Conservation (phyloP, 2,888 invertebrate genomes). For the Lacanobia wlatinum region DNA sequence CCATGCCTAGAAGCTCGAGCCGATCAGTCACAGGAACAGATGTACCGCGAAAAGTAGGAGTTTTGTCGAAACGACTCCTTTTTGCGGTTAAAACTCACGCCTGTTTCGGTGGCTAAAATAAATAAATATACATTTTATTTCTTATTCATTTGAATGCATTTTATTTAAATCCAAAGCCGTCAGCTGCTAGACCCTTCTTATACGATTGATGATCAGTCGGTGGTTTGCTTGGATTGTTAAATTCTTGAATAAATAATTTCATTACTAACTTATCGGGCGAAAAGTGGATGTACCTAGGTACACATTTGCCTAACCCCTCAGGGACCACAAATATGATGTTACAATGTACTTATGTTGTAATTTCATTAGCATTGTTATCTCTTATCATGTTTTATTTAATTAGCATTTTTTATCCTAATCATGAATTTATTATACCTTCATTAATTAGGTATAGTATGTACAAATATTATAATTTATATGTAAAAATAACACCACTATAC, state of each 20-base stretch:
- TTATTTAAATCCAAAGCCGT: background rate
- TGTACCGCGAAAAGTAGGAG: too few relatives aligned
- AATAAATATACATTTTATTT: too few relatives aligned
- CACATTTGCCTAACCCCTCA: background rate
- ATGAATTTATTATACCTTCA: conserved; percentile 9
- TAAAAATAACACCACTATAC: background rate
- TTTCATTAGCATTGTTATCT: conserved; percentile 21
- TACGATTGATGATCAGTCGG: background rate
- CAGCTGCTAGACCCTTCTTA: background rate
- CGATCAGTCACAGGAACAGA: too few relatives aligned
- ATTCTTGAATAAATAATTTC: too few relatives aligned
- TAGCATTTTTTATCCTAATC: conserved; percentile 11
- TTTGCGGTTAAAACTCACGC: too few relatives aligned
- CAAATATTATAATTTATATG: background rate
- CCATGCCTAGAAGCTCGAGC: too few relatives aligned
- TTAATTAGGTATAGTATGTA: conserved; percentile 15
- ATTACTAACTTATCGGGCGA: too few relatives aligned
- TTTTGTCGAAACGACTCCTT: too few relatives aligned
- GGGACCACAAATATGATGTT: background rate
- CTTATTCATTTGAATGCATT: background rate
- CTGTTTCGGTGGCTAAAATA: too few relatives aligned
- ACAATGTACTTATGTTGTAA: background rate
- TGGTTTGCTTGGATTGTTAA: conserved; percentile 1
- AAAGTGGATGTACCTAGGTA: too few relatives aligned
- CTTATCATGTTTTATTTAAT: conserved; percentile 24